These are phyloP conservation scores for Drosophila sucinea DNA, from an alignment of 1,140 invertebrate genomes.

Conservation along the genomic window DNA sequence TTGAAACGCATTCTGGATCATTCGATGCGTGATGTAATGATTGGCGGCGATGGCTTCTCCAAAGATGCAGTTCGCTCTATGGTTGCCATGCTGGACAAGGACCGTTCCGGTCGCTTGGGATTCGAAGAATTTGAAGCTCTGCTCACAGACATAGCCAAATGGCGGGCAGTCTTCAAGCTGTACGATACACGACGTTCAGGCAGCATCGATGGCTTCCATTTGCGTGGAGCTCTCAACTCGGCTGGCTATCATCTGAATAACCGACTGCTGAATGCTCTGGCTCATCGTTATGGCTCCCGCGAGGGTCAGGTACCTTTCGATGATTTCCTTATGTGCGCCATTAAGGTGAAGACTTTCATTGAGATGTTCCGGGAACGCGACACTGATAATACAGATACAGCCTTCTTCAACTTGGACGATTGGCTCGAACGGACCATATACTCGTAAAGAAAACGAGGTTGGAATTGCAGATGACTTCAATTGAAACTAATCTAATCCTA, in stretches of 20 bases:
- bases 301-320: conserved; percentile 94
- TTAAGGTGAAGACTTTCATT: conserved; percentile 97
- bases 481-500: conserved; percentile 61
- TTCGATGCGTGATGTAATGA: conserved; percentile 89
- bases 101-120: conserved; percentile 96
- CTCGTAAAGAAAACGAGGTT: conserved; percentile 50
- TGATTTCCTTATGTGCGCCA: conserved; percentile 97
- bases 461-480: conserved; percentile 31
- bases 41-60: conserved; percentile 89
- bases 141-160: conserved; percentile 94
- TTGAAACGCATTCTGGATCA: conserved; percentile 96
- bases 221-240: conserved; percentile 93
- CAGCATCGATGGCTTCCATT: conserved; percentile 92
- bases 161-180: conserved; percentile 95
- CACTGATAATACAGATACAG: conserved; percentile 87
- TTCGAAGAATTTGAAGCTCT: conserved; percentile 96
- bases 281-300: conserved; percentile 94
- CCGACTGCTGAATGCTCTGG: conserved; percentile 93
- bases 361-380: conserved; percentile 92
- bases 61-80: conserved; percentile 97
- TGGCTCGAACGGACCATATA: conserved; percentile 94
- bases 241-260: conserved; percentile 96
- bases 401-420: conserved; percentile 93
- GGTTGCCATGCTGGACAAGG: conserved; percentile 97
- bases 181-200: conserved; percentile 93